phyloP scores from a whole-genome alignment of 2,113 vertebrate genomes.

The Corydoras sp. region DNA sequence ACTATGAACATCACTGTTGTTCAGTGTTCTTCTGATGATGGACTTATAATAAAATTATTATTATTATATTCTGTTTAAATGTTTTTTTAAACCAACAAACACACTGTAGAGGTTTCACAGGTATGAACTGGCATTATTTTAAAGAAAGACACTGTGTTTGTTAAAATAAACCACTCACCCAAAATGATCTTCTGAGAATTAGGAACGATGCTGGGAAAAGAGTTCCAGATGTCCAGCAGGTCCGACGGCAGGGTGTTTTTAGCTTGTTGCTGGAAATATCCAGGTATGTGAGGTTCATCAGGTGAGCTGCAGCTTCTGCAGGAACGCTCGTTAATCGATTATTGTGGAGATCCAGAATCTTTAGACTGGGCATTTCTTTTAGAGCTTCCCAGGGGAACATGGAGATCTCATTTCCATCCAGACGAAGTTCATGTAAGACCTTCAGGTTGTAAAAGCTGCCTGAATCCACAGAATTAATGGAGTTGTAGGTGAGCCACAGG shows the following conservation, averaged over 20 bases:
- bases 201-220: constrained; percentile 58
- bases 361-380: constrained; percentile 79
- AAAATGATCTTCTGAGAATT: constrained; percentile 73
- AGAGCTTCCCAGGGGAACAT: constrained; percentile 90
- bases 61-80: too few species aligned
- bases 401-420: constrained; percentile 84
- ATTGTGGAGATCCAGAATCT: constrained; percentile 87
- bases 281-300: constrained; percentile 83
- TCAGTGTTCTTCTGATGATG: too few species aligned
- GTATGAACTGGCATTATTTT: too few species aligned
- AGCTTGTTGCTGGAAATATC: constrained; percentile 94
- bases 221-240: constrained; percentile 88
- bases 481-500: constrained; percentile 91
- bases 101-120: too few species aligned
- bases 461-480: constrained; percentile 73
- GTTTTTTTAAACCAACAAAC: too few species aligned
- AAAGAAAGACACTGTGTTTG: too few species aligned
- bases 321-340: constrained; percentile 78
- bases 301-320: constrained; percentile 65
- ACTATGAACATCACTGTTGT: too few species aligned
- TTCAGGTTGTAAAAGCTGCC: constrained; percentile 92
- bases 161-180: constrained; percentile 64
- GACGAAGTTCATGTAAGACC: constrained; percentile 82
- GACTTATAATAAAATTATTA: too few species aligned
- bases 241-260: constrained; percentile 79